Evolutionary conservation across 2,113 vertebrate genomes (phyloP), one percentile per base, ranked within the genome.

Genomic region (Dolichotis patagonum): DNA sequence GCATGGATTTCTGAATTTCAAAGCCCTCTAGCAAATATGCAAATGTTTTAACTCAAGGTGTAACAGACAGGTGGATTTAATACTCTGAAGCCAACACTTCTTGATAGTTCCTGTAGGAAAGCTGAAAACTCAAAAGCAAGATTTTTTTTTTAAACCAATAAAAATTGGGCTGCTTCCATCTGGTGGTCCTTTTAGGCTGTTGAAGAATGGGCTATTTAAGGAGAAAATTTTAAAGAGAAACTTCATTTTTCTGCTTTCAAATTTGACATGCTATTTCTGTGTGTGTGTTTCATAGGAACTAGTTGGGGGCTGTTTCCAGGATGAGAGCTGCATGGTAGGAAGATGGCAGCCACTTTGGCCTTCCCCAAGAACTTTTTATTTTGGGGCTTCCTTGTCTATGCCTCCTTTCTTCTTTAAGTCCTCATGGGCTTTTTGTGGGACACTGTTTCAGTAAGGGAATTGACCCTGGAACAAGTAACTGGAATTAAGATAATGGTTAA

Each of bases 1-100:
- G 38, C 77, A 60, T 17, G 52, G 49, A 94, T 96, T 95, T 96
- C 32, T 91, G 65, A 96, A 95, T 97, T 92, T 96, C 78, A 96
- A 96, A 96, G 89, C 85, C 96, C 93, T 95, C 41, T 58, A 91
- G 95, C 49, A 41, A 96, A 95, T 92, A 98, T 97, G 95, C 96
- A 97, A 97, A 97, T 96, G 0, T 63, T 97, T 94, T 96, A 78
- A 96, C 92, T 95, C 93, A 85, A 91, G 67, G 63, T 93, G 19
- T 85, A 97, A 94, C 83, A 52, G 96, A 93, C 95, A 92, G 88
- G 96, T 95, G 95, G 87, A 94, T 86, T 95, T 63, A 93, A 85
- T 17, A 60, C 58, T 93, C 20, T 6, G 80, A 91, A 96, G 82
- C 60, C 85, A 83, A 65, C 7, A 38, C 22, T 90, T 81, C 62